These are phyloP conservation scores for Plagiodera versicolora DNA, from an alignment of 2,888 invertebrate genomes.

Conservation along the genomic window DNA sequence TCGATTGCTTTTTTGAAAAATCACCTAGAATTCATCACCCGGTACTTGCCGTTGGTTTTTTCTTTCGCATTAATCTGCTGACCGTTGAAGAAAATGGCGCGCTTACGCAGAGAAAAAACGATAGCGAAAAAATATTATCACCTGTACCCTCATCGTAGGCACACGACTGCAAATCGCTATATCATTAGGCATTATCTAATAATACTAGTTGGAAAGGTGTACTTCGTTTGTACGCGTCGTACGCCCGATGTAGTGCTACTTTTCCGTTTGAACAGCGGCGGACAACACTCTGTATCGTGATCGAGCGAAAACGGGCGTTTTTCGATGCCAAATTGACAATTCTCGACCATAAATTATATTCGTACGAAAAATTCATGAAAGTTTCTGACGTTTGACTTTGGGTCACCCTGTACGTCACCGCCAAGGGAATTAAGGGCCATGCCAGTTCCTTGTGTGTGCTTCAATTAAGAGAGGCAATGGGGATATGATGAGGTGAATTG, in stretches of 20 bases:
- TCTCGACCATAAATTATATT: too few species aligned
- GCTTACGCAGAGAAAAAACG: slow-evolving; percentile 20
- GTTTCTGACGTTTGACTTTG: too few species aligned
- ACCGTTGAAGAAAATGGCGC: slow-evolving; percentile 36
- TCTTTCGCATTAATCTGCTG: slow-evolving; percentile 29
- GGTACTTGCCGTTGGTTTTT: too few species aligned
- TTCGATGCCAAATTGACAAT: too few species aligned
- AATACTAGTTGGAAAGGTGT: slow-evolving; percentile 35
- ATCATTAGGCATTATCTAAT: slow-evolving; percentile 44
- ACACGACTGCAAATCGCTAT: slow-evolving; percentile 44
- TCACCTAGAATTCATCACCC: too few species aligned
- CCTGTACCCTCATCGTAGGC: slow-evolving; percentile 48
- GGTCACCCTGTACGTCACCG: too few species aligned
- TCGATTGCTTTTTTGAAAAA: too few species aligned
- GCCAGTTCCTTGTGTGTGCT: slow-evolving; percentile 20
- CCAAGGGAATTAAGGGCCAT: background rate
- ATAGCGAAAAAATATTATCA: slow-evolving; percentile 43
- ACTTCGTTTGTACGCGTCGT: slow-evolving; percentile 19
- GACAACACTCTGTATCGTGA: too few species aligned
- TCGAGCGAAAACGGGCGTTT: too few species aligned
- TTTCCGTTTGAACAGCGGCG: background rate
- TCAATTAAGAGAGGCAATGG: slow-evolving; percentile 33
- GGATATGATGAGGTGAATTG: slow-evolving; percentile 33
- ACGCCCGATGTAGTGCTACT: slow-evolving; percentile 6
- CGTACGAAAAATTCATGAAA: too few species aligned